Conservation (phyloP, 2,888 invertebrate species). For the Platycheirus rosarum region DNA sequence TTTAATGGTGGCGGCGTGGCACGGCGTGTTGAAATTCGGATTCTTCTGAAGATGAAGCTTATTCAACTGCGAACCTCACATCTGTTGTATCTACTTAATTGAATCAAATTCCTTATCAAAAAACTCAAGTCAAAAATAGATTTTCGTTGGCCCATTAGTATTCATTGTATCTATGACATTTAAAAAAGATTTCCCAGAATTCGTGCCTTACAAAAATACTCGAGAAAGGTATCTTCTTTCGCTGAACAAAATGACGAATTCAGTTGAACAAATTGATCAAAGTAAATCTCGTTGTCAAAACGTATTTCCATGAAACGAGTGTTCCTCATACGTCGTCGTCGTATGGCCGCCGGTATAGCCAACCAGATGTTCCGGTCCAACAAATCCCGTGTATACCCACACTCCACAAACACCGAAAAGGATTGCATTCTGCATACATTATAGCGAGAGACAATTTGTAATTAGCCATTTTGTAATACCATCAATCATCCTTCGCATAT, state of each 20-base stretch:
- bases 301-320: constrained; percentile 56
- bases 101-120: background rate
- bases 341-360: constrained; percentile 3
- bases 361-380: constrained; percentile 68
- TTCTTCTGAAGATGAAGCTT: background rate
- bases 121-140: too few relatives aligned
- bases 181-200: background rate
- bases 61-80: background rate
- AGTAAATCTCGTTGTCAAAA: constrained; percentile 63
- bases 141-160: too few relatives aligned
- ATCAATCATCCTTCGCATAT: constrained; percentile 65
- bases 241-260: background rate
- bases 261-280: constrained; percentile 61
- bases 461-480: constrained; percentile 72
- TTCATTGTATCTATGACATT: too few relatives aligned
- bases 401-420: constrained; percentile 1
- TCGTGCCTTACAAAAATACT: background rate
- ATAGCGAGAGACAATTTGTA: constrained; percentile 64
- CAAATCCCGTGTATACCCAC: constrained; percentile 26
- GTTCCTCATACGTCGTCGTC: background rate
- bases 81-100: background rate
- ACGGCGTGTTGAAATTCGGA: constrained; percentile 21
- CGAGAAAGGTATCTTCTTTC: constrained; percentile 1
- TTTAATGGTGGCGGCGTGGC: too few relatives aligned
- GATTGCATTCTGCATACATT: constrained; percentile 62